Evolutionary conservation across 2,797 vertebrate genomes (phyloP).

Genomic region (Sardinella longiceps): DNA sequence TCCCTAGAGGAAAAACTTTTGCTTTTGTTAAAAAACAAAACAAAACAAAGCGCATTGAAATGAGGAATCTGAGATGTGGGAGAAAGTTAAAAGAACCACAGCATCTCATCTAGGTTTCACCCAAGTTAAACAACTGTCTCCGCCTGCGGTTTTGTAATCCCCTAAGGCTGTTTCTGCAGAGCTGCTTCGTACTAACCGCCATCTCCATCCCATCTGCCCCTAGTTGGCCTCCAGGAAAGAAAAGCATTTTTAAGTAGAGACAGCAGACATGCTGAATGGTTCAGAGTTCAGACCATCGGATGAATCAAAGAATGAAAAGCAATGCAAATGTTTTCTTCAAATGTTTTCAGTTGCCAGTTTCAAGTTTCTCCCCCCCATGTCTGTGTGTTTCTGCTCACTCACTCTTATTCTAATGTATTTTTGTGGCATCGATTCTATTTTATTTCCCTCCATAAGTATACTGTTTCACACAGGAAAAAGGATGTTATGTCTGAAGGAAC

Average conservation of each 20-base stretch:
- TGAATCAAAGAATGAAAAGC: background rate
- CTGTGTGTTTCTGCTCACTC: background rate
- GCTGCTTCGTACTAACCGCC: background rate
- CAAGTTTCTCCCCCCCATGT: background rate
- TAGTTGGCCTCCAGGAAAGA: background rate
- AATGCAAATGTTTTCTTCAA: background rate
- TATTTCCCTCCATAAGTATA: background rate
- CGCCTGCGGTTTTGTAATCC: background rate
- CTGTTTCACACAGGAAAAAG: background rate
- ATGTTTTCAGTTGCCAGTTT: background rate
- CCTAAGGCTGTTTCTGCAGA: background rate
- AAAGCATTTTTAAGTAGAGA: background rate
- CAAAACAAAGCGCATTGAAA: background rate
- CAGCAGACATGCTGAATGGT: background rate
- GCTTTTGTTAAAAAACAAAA: background rate
- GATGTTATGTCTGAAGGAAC: background rate
- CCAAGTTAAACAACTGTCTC: background rate
- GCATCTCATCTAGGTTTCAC: background rate
- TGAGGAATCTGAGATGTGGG: background rate
- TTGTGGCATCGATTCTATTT: background rate
- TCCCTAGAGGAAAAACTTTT: background rate
- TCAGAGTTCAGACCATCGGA: background rate
- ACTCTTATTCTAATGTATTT: background rate
- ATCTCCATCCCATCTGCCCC: background rate
- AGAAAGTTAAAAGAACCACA: background rate